Evolutionary conservation across 2,113 vertebrate genomes (phyloP).

Genomic region (Corythornis madagascariensis): DNA sequence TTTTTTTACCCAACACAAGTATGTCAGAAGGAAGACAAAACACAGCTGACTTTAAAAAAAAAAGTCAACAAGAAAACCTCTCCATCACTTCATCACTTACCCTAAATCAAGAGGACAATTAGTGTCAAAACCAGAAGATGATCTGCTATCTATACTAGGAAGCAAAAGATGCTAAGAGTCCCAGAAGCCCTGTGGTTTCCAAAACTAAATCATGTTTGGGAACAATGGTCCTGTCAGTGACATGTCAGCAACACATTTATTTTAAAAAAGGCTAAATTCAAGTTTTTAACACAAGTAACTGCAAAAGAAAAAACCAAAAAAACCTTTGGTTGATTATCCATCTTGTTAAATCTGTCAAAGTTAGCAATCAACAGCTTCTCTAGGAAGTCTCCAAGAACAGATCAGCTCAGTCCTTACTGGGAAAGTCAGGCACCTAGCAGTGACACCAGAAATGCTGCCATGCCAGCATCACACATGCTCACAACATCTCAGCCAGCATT

Average conservation of each 20-base stretch:
- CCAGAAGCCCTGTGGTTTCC: slow-evolving; percentile 21
- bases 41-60: neutral
- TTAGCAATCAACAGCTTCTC: slow-evolving; percentile 46
- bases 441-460: slow-evolving; percentile 47
- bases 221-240: slow-evolving; percentile 27
- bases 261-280: slow-evolving; percentile 62
- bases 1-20: neutral
- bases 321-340: slow-evolving; percentile 55
- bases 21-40: neutral
- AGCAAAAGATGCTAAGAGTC: neutral
- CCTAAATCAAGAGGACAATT: slow-evolving; percentile 23
- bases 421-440: slow-evolving; percentile 45
- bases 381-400: slow-evolving; percentile 39
- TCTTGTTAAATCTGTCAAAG: slow-evolving; percentile 46
- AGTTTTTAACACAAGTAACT: slow-evolving; percentile 59
- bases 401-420: slow-evolving; percentile 56
- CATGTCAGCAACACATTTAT: slow-evolving; percentile 36
- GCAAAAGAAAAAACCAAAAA: neutral
- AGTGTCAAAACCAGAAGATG: slow-evolving; percentile 36
- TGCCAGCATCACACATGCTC: slow-evolving; percentile 43
- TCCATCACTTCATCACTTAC: slow-evolving; percentile 41
- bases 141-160: slow-evolving; percentile 23
- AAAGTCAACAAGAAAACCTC: neutral
- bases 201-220: slow-evolving; percentile 33
- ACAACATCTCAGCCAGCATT: slow-evolving; percentile 65